Base-by-base conservation (phyloP, 2,888 invertebrate genomes). In the Apotomis turbidana region DNA sequence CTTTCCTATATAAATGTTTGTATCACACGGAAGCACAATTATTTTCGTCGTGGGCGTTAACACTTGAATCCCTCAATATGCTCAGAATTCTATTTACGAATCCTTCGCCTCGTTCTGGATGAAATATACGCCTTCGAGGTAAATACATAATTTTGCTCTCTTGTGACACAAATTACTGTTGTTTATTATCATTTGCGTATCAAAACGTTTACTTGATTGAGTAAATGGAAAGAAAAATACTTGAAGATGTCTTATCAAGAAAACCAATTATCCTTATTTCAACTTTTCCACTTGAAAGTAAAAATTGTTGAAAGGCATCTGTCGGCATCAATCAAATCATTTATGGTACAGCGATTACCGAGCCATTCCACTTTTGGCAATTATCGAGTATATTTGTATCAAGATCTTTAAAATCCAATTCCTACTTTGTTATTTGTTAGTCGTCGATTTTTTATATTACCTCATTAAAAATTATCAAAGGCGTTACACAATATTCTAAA, bases 321-420 rank as follows among this genome's bases (percentile, higher is more conserved):
- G 64, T 64, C 70, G 38, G 59, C 64, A 70, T 70, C 70, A 64
- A 70, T 70, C 70, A 70, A 69, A 64, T 64, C 52, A 36, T 27
- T 54, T 36, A 38, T 36, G 64, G 44, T 46, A 59, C 52, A 54
- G 59, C 59, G 70, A 59, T 64, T 64, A n/a, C 36, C 13, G 9
- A 58, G n/a, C 36, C 52, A 44, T 49, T 67, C 6, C n/a, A 57
- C 12, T 52, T 60, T n/a, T 15, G 54, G 68, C 44, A 61, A 61
- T 68, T 61, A 61, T 60, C 55, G 49, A 49, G 9, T 6, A 41
- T 41, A 41, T 41, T 9, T 49, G 10, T 49, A 49, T 49, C 49
- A 10, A 49, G 0, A 49, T 49, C 49, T 38, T 58, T n/a, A 8
- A n/a, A 58, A 58, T 38, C 38, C 8, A 62, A 15, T 58, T 58